phyloP scores from a whole-genome alignment of 2,113 vertebrate genomes.

The Canis aureus region DNA sequence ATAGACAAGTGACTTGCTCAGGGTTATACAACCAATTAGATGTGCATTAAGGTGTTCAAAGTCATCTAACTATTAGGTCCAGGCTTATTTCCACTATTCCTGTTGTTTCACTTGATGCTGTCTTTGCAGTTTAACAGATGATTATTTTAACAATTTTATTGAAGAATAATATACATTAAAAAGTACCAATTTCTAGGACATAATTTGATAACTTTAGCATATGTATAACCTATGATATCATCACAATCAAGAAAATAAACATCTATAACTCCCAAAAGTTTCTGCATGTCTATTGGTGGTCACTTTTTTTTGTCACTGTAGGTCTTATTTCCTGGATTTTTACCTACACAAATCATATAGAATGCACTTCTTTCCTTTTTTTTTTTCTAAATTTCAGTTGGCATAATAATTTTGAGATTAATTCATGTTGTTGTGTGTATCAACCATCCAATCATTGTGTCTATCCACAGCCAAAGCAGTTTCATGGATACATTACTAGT shows the following conservation, averaged over 20 bases:
- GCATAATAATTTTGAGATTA: not conserved
- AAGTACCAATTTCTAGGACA: not conserved
- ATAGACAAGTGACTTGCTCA: not conserved
- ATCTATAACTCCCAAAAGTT: not conserved
- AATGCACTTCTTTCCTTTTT: not conserved
- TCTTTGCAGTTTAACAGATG: not conserved
- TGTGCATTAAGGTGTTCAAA: not conserved
- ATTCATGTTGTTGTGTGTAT: not conserved
- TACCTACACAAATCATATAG: not conserved
- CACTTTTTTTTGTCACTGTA: not conserved
- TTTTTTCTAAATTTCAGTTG: not conserved
- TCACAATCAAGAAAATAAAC: not conserved
- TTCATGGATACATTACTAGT: not conserved
- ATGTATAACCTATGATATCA: not conserved
- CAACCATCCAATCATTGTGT: not conserved
- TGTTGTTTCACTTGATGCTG: not conserved
- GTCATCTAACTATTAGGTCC: not conserved
- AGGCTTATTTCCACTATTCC: not conserved
- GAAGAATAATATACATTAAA: not conserved
- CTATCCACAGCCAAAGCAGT: not conserved
- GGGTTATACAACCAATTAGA: not conserved
- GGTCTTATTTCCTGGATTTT: not conserved
- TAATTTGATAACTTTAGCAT: not conserved
- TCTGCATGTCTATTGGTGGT: not conserved
- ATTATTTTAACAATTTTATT: not conserved